Base-by-base conservation (phyloP, 2,797 vertebrate species). In the Tenualosa thibaudeaui region DNA sequence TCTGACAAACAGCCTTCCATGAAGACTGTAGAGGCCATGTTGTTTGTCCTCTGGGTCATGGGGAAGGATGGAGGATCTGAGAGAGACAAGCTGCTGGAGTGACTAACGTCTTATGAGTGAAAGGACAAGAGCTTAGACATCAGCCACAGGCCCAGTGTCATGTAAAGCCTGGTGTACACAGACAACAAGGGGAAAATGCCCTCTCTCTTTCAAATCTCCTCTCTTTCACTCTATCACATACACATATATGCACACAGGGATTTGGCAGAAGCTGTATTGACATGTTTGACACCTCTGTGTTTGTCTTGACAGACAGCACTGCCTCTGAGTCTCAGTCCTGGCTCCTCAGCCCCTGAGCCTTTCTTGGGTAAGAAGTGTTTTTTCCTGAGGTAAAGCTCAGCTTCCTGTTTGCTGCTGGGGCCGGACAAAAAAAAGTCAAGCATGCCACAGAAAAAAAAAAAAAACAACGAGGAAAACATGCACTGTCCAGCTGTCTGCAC, bases 341-440 rank as follows among this genome's bases (percentile, higher is more conserved):
- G 31, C 84, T 46, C 51, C 49, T 89, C 84, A 86, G 85, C 87
- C 83, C 40, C 26, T 26, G 84, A 62, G 86, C 81, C 84, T 71
- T 49, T 84, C 71, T 85, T 83, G 81, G 50, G 50, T 83, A 75
- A 87, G 85, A 81, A 24, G 46, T 89, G 86, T 88, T 89, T 87
- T 88, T 87, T 88, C 87, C 84, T 89, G 88, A 85, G 86, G 85
- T 89, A 86, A 84, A 85, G 54, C 62, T 86, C 54, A 85, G 82
- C 84, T 88, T 90, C 86, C 89, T 89, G 89, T 87, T 78, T 89
- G 81, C 75, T 83, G 83, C 56, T 78, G 84, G 43, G 81, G 84
- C 60, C 83, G 88, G 40, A 78, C 43, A 62, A 78, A 43, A 40
- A 43, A 50, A 78, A 78, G 24, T 46, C 46, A 26, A 78, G 17